phyloP scores from a whole-genome alignment of 2,113 vertebrate species.

The Chascanopsetta lugubris region DNA sequence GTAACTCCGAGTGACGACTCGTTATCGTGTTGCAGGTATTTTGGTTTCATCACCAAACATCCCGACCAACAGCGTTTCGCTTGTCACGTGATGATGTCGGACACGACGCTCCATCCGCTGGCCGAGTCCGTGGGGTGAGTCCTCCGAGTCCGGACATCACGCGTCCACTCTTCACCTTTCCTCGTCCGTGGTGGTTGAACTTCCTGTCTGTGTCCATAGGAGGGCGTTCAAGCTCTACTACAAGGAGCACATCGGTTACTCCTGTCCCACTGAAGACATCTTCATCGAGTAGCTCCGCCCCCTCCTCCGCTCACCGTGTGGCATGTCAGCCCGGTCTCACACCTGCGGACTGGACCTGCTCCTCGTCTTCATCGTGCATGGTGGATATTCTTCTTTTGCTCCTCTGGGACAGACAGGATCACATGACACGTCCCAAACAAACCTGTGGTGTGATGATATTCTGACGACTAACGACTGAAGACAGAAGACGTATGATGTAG shows the following conservation, averaged over 20 bases:
- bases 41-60: slow-evolving; percentile 96
- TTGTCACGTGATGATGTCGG: slow-evolving; percentile 94
- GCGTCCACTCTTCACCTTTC: too few species aligned
- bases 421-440: slow-evolving; percentile 15
- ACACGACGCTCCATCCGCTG: slow-evolving; percentile 87
- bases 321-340: slow-evolving; percentile 59
- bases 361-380: slow-evolving; percentile 66
- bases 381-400: slow-evolving; percentile 62
- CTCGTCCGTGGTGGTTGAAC: not conserved
- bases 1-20: not conserved
- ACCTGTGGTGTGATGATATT: too few species aligned
- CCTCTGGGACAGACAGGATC: slow-evolving; percentile 37
- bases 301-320: slow-evolving; percentile 31
- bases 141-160: not conserved
- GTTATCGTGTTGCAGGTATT: slow-evolving; percentile 85
- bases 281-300: slow-evolving; percentile 89
- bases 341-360: slow-evolving; percentile 48
- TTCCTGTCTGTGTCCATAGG: slow-evolving; percentile 74
- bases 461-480: too few species aligned
- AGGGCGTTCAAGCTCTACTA: slow-evolving; percentile 97
- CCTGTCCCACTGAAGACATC: slow-evolving; percentile 98
- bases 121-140: slow-evolving; percentile 91
- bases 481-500: too few species aligned
- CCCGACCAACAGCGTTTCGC: slow-evolving; percentile 93
- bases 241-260: slow-evolving; percentile 95